These are phyloP conservation scores for Potamarius usumacintae DNA, from an alignment of 2,113 vertebrate species.

Conservation along the genomic window DNA sequence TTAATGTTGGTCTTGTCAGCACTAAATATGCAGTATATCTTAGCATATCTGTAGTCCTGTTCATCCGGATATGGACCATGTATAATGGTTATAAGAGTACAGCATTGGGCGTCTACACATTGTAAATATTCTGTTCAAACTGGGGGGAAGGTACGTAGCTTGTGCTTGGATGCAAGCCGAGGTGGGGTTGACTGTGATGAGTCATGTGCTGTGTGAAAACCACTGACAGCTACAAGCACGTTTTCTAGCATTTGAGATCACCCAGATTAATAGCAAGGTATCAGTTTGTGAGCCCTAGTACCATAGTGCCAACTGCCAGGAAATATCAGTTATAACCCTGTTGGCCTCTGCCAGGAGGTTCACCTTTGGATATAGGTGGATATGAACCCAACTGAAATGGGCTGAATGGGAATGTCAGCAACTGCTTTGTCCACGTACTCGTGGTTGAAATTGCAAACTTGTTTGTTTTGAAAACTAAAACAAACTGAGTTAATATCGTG, in stretches of 20 bases:
- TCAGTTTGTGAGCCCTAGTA: background rate
- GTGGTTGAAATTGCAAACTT: background rate
- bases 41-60: background rate
- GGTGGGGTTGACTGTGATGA: background rate
- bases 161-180: background rate
- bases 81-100: background rate
- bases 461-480: background rate
- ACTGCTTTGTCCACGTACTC: background rate
- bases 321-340: background rate
- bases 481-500: background rate
- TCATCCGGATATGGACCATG: too few species aligned
- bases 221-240: background rate
- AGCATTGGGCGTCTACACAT: background rate
- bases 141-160: background rate
- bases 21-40: background rate
- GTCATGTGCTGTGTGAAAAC: background rate
- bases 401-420: background rate
- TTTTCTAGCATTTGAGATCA: background rate
- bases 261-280: background rate
- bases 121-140: background rate
- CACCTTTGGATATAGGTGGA: background rate
- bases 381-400: background rate
- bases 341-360: background rate
- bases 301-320: background rate
- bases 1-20: background rate